phyloP scores from a whole-genome alignment of 2,888 invertebrate genomes.

The Patella ulyssiponensis region DNA sequence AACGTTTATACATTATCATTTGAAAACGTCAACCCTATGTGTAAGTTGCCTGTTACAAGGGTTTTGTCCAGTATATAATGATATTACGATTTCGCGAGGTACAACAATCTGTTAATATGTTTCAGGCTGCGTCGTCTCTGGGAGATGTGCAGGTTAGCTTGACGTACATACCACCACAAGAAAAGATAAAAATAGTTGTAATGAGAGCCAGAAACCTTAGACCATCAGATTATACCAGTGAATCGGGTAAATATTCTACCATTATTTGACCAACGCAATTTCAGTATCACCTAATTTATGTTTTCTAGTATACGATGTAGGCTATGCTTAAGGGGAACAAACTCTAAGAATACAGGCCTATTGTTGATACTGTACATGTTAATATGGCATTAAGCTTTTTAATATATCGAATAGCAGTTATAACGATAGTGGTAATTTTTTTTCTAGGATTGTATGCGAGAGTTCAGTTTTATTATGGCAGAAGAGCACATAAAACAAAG shows the following conservation, averaged over 20 bases:
- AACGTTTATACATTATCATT: background rate
- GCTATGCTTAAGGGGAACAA: no score
- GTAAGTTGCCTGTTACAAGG: no score
- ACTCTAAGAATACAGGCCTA: no score
- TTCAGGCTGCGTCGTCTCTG: conserved; percentile 45
- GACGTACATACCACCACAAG: conserved; percentile 56
- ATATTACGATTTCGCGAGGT: no score
- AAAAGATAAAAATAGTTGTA: conserved; percentile 59
- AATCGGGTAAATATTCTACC: conserved; percentile 39
- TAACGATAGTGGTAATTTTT: background rate
- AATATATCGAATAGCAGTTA: background rate
- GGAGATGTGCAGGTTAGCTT: conserved; percentile 61
- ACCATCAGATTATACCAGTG: conserved; percentile 39
- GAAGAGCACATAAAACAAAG: conserved; percentile 62
- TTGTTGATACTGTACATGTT: no score
- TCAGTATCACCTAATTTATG: no score
- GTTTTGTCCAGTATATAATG: no score
- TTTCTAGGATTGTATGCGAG: conserved; percentile 59
- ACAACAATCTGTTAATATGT: background rate
- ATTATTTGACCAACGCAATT: no score
- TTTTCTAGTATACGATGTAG: no score
- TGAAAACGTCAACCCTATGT: no score
- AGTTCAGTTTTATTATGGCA: conserved; percentile 64
- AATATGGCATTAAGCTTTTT: no score
- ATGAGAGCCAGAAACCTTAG: conserved; percentile 50